Evolutionary conservation across 2,797 vertebrate genomes (phyloP), one percentile per base, ranked within the genome.

Genomic region (Karalla daura): DNA sequence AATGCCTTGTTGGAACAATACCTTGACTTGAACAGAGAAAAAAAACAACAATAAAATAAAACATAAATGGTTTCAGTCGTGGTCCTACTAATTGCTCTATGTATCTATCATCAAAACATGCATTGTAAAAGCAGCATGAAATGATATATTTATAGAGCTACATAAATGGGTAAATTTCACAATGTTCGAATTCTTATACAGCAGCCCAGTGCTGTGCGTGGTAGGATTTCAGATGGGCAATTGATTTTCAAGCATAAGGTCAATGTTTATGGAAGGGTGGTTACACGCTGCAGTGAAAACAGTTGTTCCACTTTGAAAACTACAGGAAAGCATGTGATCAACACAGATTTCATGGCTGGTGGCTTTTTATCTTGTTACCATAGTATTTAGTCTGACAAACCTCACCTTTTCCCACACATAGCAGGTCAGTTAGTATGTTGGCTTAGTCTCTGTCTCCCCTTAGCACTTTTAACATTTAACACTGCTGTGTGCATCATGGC

Each of bases 191-290:
- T 28, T 54, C 36, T 47, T 43, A 50, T 36, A 54, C 32, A 64
- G 49, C 36, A 83, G 60, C 52, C 54, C 23, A 41, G 24, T 41
- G 32, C 60, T 72, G 58, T 70, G 62, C 71, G 52, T 30, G 65
- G 54, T 15, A 27, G 27, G 58, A 66, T 75, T 78, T 81, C 58
- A 78, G 69, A 71, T 53, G 58, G 30, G 20, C 58, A 53, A 88
- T 82, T 87, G 88, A 86, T 87, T 90, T 89, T 78, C 70, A 76
- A 65, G 58, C 70, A 81, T 85, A 89, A 87, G 88, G 85, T 90
- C 88, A 83, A 72, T 88, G 76, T 90, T 85, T 87, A 86, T 86
- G 79, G 83, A 86, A 73, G 81, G 77, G 21, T 86, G 80, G 72
- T 78, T 83, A 68, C 71, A 83, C 72, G 66, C 71, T 79, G 52